Evolutionary conservation across 2,888 invertebrate genomes (phyloP).

Genomic region (Anthophora plumipes): DNA sequence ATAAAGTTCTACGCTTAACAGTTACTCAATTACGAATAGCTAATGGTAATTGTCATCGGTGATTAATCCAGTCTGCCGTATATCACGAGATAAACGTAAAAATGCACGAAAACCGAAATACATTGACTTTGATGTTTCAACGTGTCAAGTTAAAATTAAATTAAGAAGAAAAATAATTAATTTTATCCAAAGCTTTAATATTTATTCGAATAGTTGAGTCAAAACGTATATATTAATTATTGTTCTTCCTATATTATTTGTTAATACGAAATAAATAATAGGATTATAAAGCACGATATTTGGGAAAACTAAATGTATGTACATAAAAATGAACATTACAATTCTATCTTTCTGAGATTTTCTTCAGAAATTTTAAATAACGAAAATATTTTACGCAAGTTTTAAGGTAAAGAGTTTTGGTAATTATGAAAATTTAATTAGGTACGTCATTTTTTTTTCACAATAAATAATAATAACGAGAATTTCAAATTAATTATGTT

Average conservation of each 20-base stretch:
- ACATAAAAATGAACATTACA: not conserved
- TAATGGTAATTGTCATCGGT: not conserved
- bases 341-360: not conserved
- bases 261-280: not conserved
- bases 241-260: not conserved
- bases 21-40: not conserved
- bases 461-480: no score
- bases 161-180: not conserved
- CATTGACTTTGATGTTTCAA: not conserved
- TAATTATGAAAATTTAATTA: no score
- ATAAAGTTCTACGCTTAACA: not conserved
- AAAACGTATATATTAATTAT: not conserved
- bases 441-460: no score
- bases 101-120: not conserved
- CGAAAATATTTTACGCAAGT: no score
- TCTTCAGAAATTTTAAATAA: no score
- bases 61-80: no score
- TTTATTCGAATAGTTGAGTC: not conserved
- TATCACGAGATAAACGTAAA: not conserved
- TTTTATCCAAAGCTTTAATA: not conserved
- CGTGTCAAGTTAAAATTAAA: not conserved
- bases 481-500: no score
- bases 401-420: no score
- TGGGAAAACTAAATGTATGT: not conserved
- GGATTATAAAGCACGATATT: not conserved